phyloP scores from a whole-genome alignment of 2,113 vertebrate genomes.

The Vireo altiloquus region DNA sequence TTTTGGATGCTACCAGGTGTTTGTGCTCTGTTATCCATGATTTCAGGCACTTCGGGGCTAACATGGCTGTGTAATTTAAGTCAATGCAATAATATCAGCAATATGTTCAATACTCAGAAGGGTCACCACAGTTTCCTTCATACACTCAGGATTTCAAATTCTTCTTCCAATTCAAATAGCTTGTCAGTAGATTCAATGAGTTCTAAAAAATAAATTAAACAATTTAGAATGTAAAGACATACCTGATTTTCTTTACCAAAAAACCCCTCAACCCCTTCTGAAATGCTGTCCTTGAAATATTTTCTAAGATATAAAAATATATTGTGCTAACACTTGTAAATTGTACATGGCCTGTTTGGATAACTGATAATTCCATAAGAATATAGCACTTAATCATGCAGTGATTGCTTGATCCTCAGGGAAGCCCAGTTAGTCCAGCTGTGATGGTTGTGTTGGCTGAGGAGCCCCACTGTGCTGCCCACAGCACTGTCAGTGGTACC shows the following conservation, averaged over 20 bases:
- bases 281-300: neutral
- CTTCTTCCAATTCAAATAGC: conserved; percentile 85
- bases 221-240: neutral
- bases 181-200: conserved; percentile 88
- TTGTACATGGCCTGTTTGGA: neutral
- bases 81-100: conserved; percentile 56
- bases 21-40: conserved; percentile 63
- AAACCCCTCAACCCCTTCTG: neutral
- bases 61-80: conserved; percentile 67
- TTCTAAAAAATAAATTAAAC: conserved; percentile 61
- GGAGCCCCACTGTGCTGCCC: neutral
- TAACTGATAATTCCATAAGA: neutral
- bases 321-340: neutral
- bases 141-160: conserved; percentile 88
- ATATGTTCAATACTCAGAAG: conserved; percentile 38
- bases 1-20: conserved; percentile 45
- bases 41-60: conserved; percentile 81
- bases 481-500: neutral
- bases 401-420: neutral
- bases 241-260: neutral
- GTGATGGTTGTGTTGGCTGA: neutral
- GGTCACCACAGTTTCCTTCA: conserved; percentile 61
- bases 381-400: fast-evolving
- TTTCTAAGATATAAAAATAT: neutral
- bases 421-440: neutral